These are phyloP conservation scores for Eurytoma adleriae DNA, from an alignment of 2,888 invertebrate species.

Conservation along the genomic window DNA sequence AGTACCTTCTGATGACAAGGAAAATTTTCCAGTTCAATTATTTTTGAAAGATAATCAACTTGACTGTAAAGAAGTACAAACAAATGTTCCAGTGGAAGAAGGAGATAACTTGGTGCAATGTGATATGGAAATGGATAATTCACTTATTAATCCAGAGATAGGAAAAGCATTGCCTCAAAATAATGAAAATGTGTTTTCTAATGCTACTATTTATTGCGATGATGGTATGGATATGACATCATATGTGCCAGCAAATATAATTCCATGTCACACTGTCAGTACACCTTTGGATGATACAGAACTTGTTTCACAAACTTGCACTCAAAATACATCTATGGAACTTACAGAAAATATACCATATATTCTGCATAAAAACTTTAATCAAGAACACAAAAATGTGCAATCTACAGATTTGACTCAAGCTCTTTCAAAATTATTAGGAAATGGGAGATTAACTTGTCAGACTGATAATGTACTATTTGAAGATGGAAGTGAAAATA, in stretches of 20 bases:
- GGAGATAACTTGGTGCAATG: slow-evolving; percentile 19
- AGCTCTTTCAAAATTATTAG: slow-evolving; percentile 41
- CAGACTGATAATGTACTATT: neutral
- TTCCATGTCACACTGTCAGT: slow-evolving; percentile 5
- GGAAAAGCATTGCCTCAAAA: neutral
- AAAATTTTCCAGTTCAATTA: slow-evolving; percentile 56
- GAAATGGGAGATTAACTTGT: slow-evolving; percentile 18
- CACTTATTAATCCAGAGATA: slow-evolving; percentile 1
- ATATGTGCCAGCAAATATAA: slow-evolving; percentile 30
- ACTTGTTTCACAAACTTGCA: slow-evolving; percentile 12
- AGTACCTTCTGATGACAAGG: slow-evolving; percentile 55
- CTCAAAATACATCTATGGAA: slow-evolving; percentile 51
- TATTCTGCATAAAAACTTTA: neutral
- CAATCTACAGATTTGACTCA: slow-evolving; percentile 56
- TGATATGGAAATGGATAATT: slow-evolving; percentile 46
- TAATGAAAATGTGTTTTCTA: slow-evolving; percentile 8
- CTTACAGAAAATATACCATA: slow-evolving; percentile 52
- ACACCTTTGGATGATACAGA: slow-evolving; percentile 19
- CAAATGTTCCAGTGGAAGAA: neutral
- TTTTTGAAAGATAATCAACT: slow-evolving; percentile 50
- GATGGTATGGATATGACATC: slow-evolving; percentile 56
- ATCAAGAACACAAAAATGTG: neutral
- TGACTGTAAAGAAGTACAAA: slow-evolving; percentile 44
- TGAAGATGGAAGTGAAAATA: slow-evolving; percentile 19
- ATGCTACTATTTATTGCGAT: slow-evolving; percentile 52